A percentile compares a stretch with the other conserved stretches of the same genome.
Evolutionary conservation across 2,797 vertebrate species (phyloP).

Genomic region (Alfaro cultratus): DNA sequence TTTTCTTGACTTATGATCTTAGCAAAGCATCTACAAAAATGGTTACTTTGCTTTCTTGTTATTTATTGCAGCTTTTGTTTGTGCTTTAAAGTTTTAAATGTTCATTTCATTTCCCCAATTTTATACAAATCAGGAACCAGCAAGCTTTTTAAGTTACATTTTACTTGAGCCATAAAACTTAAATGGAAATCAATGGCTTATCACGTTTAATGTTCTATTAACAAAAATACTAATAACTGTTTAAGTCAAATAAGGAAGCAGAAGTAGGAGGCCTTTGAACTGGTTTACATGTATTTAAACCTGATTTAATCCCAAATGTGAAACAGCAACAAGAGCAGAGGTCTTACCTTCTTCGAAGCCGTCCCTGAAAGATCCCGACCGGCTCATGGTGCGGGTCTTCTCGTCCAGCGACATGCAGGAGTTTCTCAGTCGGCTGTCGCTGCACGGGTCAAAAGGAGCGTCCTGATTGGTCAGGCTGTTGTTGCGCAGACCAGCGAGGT

Average conservation of each 20-base stretch:
- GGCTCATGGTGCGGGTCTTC: conserved; percentile 95
- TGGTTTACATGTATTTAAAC: conserved; percentile 42
- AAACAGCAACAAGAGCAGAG: conserved; percentile 3
- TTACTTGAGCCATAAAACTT: neutral
- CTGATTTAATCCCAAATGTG: conserved; percentile 18
- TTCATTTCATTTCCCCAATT: neutral
- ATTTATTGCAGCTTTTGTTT: neutral
- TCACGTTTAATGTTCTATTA: conserved; percentile 48
- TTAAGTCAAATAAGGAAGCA: conserved; percentile 24
- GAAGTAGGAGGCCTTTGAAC: conserved; percentile 14
- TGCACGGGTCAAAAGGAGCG: conserved; percentile 83
- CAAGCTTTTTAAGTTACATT: neutral
- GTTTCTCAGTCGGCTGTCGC: conserved; percentile 91
- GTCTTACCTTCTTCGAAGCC: conserved; percentile 95
- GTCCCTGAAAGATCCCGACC: conserved; percentile 95
- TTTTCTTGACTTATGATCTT: neutral
- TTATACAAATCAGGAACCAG: too few relatives aligned
- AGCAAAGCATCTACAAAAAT: neutral
- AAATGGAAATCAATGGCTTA: neutral
- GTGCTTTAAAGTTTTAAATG: neutral
- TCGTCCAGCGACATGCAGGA: conserved; percentile 97
- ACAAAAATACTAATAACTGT: conserved; percentile 56
- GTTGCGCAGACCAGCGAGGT: conserved; percentile 87
- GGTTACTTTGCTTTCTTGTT: neutral
- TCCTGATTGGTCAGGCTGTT: conserved; percentile 94